phyloP scores from a whole-genome alignment of 2,797 vertebrate species.

The Sphaeramia orbicularis region DNA sequence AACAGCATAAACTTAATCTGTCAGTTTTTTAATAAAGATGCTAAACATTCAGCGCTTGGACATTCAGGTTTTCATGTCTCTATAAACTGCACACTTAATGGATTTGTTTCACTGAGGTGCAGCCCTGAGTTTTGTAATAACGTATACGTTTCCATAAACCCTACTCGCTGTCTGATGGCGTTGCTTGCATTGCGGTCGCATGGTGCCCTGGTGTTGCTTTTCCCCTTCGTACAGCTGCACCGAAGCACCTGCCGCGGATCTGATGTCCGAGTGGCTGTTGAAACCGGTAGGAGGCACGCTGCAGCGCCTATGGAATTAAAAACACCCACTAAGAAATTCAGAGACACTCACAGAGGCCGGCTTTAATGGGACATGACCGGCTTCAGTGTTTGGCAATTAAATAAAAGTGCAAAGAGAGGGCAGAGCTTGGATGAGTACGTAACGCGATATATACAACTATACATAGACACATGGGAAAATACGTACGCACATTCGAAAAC shows the following conservation, averaged over 20 bases:
- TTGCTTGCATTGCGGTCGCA: slow-evolving; percentile 24
- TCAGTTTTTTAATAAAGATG: too few relatives aligned
- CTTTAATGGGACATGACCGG: slow-evolving; percentile 17
- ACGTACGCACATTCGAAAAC: too few relatives aligned
- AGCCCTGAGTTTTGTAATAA: too few relatives aligned
- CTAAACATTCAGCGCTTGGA: too few relatives aligned
- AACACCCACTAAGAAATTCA: slow-evolving; percentile 47
- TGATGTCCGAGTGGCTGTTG: slow-evolving; percentile 54
- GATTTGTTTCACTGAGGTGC: too few relatives aligned
- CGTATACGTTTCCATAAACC: too few relatives aligned
- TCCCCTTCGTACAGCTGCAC: slow-evolving; percentile 35
- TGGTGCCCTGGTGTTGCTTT: slow-evolving; percentile 36
- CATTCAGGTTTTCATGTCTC: too few relatives aligned
- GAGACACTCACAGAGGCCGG: slow-evolving; percentile 35
- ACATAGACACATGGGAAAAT: background rate
- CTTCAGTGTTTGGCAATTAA: slow-evolving; percentile 5
- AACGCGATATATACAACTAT: background rate
- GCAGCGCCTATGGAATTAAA: slow-evolving; percentile 57
- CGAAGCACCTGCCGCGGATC: slow-evolving; percentile 63
- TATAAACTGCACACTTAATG: too few relatives aligned
- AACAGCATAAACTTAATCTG: too few relatives aligned
- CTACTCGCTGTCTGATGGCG: slow-evolving; percentile 27
- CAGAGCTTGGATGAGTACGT: slow-evolving; percentile 2
- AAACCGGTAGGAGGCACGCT: slow-evolving; percentile 52
- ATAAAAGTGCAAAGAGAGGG: background rate